These are phyloP conservation scores for Galago senegalensis DNA, from an alignment of 2,797 vertebrate species.

Conservation along the genomic window DNA sequence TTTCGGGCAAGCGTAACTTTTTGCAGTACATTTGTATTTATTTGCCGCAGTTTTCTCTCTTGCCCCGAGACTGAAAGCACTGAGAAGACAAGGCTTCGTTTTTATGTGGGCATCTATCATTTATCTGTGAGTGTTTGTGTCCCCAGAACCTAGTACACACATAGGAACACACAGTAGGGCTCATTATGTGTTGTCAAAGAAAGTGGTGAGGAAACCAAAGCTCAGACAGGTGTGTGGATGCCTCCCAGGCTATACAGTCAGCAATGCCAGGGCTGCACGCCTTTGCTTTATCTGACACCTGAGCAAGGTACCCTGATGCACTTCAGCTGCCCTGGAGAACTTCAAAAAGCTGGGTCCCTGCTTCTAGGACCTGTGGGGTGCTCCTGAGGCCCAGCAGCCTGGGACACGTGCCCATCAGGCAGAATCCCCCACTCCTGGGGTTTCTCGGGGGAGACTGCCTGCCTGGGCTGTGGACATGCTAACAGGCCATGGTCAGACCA, in stretches of 20 bases:
- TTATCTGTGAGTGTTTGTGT: background rate
- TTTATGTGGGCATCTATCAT: background rate
- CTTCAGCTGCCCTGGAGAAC: background rate
- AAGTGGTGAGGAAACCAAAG: background rate
- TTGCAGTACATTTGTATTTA: background rate
- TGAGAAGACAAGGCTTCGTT: background rate
- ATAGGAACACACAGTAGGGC: too few species aligned
- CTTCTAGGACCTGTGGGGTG: background rate
- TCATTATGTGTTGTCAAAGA: background rate
- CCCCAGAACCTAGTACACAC: too few species aligned
- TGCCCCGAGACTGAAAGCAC: background rate
- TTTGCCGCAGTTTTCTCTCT: background rate
- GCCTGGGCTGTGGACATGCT: background rate
- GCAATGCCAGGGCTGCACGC: too few species aligned
- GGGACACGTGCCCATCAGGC: background rate
- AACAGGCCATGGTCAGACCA: fast-evolving
- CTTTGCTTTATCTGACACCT: background rate
- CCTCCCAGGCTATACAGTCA: fast-evolving
- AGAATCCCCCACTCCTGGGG: background rate
- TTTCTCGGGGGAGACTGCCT: background rate
- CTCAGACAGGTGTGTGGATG: fast-evolving
- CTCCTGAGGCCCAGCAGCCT: too few species aligned
- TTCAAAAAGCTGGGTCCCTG: background rate
- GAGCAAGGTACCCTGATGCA: background rate
- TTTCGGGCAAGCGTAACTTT: too few species aligned